Base-by-base conservation (phyloP, 2,888 invertebrate species). In the Conchocele bisecta region DNA sequence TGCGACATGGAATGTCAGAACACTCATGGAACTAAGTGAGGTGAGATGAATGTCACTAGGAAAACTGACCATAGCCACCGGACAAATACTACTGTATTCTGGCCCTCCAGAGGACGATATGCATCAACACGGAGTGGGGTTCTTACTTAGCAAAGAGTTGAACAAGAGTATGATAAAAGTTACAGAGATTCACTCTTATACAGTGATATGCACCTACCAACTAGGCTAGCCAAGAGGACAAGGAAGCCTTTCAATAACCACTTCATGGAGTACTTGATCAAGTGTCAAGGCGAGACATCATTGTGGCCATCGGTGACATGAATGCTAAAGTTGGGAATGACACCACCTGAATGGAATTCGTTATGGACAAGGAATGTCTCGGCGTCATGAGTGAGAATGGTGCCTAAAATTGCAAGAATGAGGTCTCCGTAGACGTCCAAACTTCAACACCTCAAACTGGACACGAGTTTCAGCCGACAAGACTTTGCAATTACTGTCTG, bases 351-450 rank as follows among this genome's bases (percentile, higher is more conserved):
- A 56, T n/a, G 24, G 56, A 56, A 9, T 20, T 37, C 20, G 28
- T 35, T 7, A 56, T 56, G 22, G 59, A 35, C 4, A 44, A 4
- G 22, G 17, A 59, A 46, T 22, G 46, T 15, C 13, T 56, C 9
- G 39, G 37, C 17, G 20, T 11, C 24, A 37, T 56, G 15, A 56
- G 41, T 39, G 65, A 73, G 26, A 69, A 58, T 26, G 60, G 67
- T 3, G 63, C 46, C 53, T 3, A 58, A 66, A 41, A 2, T 57
- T 13, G 42, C 28, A n/a, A n/a, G n/a, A n/a, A n/a, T n/a, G n/a
- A n/a, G n/a, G n/a, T n/a, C n/a, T n/a, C n/a, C 57, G 42, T 26
- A n/a, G 57, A 20, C 5, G 9, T 13, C 42, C 28, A n/a, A 26
- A 29, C 29, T 24, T 54, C 6, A 28, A 33, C 28, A 17, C 35